phyloP scores from a whole-genome alignment of 2,113 vertebrate genomes.

The Todiramphus saurophagus region DNA sequence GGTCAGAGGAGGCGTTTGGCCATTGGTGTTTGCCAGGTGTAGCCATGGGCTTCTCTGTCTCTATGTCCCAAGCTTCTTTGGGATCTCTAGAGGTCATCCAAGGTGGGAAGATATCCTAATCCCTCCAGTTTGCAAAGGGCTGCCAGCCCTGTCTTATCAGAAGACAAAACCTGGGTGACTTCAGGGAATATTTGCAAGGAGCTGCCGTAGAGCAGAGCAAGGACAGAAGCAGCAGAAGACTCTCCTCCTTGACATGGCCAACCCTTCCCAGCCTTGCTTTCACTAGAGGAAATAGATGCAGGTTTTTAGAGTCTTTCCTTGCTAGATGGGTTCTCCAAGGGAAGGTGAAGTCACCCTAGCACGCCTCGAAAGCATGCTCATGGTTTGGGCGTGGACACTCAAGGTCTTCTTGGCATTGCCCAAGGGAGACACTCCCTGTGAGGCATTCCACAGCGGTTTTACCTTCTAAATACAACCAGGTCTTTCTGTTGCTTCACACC shows the following conservation, averaged over 20 bases:
- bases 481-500: no score
- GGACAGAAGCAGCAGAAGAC: neutral
- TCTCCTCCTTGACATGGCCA: neutral
- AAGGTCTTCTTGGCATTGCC: no score
- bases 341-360: no score
- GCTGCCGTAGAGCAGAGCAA: neutral
- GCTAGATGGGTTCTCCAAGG: no score
- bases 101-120: neutral
- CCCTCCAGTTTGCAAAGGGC: neutral
- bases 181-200: neutral
- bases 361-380: no score
- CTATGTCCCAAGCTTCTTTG: neutral
- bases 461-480: neutral
- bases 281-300: neutral
- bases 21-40: no score
- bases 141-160: neutral
- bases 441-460: neutral
- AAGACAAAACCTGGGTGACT: neutral
- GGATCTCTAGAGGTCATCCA: neutral
- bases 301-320: neutral
- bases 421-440: no score
- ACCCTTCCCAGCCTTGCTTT: neutral
- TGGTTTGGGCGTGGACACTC: no score
- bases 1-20: neutral
- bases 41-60: neutral